Percentiles rank a stretch among this genome's conserved stretches.
Conservation (phyloP, 2,888 invertebrate species). For the Melieria picta region DNA sequence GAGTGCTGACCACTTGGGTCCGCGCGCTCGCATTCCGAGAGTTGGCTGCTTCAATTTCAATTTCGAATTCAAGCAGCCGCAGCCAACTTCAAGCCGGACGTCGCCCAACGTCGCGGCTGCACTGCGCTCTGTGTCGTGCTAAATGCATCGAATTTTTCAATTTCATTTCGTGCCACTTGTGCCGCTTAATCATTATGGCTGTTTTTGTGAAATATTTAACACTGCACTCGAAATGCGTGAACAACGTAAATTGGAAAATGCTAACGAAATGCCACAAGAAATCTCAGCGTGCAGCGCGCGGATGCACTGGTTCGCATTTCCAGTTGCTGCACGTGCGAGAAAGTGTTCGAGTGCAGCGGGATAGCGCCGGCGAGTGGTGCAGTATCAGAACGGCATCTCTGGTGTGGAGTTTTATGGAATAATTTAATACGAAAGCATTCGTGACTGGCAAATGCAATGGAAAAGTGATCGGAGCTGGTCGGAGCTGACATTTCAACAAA, state of each 20-base stretch:
- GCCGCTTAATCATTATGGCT: constrained; percentile 10
- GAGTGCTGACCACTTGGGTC: no score
- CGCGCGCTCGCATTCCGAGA: neutral
- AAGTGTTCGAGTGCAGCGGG: no score
- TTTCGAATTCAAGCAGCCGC: constrained; percentile 32
- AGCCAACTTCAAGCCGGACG: no score
- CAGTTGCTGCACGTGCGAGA: no score
- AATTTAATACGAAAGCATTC: no score
- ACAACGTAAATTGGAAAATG: constrained; percentile 59
- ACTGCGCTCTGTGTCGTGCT: constrained; percentile 48
- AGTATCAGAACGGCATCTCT: no score
- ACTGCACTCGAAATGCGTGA: constrained; percentile 54
- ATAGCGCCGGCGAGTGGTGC: no score
- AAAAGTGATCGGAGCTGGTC: no score
- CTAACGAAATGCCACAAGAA: constrained; percentile 54
- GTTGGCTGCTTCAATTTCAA: constrained; percentile 51
- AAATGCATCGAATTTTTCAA: constrained; percentile 62
- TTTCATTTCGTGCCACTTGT: constrained; percentile 40
- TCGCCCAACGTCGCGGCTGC: constrained; percentile 22
- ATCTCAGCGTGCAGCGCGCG: neutral
- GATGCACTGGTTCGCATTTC: no score
- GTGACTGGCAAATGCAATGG: no score
- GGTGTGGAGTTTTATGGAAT: no score
- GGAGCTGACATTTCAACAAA: no score
- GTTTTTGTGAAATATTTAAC: constrained; percentile 21